Percentiles rank a stretch among this genome's conserved stretches.
These are phyloP conservation scores for Chamaea fasciata DNA, from an alignment of 2,113 vertebrate species.

Conservation along the genomic window DNA sequence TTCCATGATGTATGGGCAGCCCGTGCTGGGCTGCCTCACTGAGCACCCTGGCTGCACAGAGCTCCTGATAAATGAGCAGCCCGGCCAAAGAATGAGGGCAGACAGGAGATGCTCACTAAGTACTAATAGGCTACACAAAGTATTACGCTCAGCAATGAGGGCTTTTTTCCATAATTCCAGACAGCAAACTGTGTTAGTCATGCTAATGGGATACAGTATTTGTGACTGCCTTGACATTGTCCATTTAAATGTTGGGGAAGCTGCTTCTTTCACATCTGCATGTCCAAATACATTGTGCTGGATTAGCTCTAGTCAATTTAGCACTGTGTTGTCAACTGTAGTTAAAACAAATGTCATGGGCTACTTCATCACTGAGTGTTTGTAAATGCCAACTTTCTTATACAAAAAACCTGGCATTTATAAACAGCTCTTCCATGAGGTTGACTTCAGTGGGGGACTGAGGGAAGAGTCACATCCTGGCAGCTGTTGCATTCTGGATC, in stretches of 20 bases:
- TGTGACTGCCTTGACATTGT: constrained; percentile 31
- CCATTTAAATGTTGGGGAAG: constrained; percentile 58
- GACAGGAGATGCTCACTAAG: constrained; percentile 16
- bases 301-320: constrained; percentile 53
- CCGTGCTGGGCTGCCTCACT: not conserved
- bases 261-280: not conserved
- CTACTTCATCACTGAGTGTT: not conserved
- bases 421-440: not conserved
- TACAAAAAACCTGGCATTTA: not conserved
- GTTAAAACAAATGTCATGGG: not conserved
- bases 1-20: constrained; percentile 12
- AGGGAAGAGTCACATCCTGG: not conserved
- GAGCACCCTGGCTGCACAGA: not conserved
- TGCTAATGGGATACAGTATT: constrained; percentile 43
- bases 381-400: no score
- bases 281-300: not conserved
- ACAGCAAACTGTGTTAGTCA: constrained; percentile 41
- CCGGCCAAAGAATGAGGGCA: constrained; percentile 3
- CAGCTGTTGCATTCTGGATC: not conserved
- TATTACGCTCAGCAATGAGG: not conserved
- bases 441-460: not conserved
- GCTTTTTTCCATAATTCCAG: constrained; percentile 7
- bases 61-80: constrained; percentile 48
- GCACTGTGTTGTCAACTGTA: not conserved
- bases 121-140: constrained; percentile 15